phyloP scores from a whole-genome alignment of 2,113 vertebrate genomes.

The Numida meleagris region DNA sequence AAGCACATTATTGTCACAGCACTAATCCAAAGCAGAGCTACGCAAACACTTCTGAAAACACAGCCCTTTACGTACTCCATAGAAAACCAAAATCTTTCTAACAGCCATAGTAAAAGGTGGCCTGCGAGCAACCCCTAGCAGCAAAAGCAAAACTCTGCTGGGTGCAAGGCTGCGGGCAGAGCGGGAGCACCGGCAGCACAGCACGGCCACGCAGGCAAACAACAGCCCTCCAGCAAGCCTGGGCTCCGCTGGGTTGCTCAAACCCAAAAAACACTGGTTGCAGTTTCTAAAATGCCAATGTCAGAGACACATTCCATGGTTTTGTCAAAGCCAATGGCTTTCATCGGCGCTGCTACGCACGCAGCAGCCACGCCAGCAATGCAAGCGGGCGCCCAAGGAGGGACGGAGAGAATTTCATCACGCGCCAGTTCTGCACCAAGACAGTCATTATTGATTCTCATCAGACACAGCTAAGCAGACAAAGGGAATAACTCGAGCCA shows the following conservation, averaged over 20 bases:
- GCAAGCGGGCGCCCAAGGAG: not conserved
- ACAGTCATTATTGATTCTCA: conserved; percentile 27
- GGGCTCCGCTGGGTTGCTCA: fast-evolving
- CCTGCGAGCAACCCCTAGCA: fast-evolving
- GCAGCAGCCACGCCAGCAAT: not conserved
- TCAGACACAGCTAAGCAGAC: conserved; percentile 22
- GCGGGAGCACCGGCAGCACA: fast-evolving
- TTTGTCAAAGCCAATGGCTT: not conserved
- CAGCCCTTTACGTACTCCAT: not conserved
- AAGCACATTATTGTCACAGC: not conserved
- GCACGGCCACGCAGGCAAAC: fast-evolving
- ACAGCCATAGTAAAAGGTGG: not conserved
- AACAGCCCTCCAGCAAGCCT: not conserved
- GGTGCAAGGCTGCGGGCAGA: fast-evolving
- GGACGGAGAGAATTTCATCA: not conserved
- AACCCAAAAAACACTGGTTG: fast-evolving
- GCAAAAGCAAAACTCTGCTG: not conserved
- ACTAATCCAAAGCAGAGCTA: not conserved
- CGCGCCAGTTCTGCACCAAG: not conserved
- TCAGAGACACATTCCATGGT: not conserved
- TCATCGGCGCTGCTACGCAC: not conserved
- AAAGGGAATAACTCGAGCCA: conserved; percentile 50
- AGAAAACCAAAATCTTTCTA: not conserved
- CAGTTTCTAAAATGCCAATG: not conserved
- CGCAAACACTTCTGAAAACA: not conserved